These are phyloP conservation scores for Epinephelus moara DNA, from an alignment of 2,113 vertebrate species.

Conservation along the genomic window DNA sequence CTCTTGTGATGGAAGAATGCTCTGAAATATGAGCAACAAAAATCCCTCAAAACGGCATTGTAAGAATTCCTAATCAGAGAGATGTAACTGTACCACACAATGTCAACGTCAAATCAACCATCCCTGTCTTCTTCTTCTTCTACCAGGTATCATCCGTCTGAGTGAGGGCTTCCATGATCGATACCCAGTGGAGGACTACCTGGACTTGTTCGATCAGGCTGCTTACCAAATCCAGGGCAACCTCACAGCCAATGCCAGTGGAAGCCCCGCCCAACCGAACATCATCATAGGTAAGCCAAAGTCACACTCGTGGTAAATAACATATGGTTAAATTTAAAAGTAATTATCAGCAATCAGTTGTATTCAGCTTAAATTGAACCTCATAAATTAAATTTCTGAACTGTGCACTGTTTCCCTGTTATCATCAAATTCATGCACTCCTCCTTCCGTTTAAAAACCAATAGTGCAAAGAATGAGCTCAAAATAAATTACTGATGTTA, in stretches of 20 bases:
- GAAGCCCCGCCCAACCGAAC: slow-evolving; percentile 69
- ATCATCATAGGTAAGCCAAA: slow-evolving; percentile 83
- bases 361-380: not conserved
- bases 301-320: not conserved
- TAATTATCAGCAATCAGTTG: not conserved
- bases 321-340: not conserved
- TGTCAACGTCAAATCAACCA: not conserved
- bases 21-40: too few species aligned
- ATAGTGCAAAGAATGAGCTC: not conserved
- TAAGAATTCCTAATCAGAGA: not conserved
- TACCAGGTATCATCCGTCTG: slow-evolving; percentile 90
- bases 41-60: too few species aligned
- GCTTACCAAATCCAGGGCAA: slow-evolving; percentile 91
- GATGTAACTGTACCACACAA: not conserved
- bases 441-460: not conserved
- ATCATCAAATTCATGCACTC: not conserved
- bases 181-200: slow-evolving; percentile 94
- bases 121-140: slow-evolving; percentile 14
- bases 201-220: slow-evolving; percentile 94
- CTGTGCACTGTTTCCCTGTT: not conserved
- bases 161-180: slow-evolving; percentile 91
- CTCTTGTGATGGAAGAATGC: too few species aligned
- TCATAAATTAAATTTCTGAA: not conserved
- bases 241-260: slow-evolving; percentile 76
- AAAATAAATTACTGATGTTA: not conserved